Percentiles rank a stretch among this genome's conserved stretches.
Evolutionary conservation across 2,888 invertebrate genomes (phyloP).

Genomic region (Neocrepidodera transversa): DNA sequence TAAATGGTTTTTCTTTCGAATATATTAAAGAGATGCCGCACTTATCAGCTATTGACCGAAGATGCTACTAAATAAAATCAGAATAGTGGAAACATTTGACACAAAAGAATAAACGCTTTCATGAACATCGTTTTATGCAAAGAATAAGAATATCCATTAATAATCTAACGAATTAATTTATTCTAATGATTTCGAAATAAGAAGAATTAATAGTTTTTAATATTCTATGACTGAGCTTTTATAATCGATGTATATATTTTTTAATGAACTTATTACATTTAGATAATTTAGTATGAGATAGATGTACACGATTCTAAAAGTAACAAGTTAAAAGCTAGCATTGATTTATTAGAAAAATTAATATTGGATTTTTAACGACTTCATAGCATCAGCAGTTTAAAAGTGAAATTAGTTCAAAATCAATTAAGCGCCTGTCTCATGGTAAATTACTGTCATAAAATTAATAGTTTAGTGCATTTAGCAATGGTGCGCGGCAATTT

Average conservation of each 20-base stretch:
- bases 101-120: no score
- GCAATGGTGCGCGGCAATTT: constrained; percentile 1
- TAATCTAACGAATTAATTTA: no score
- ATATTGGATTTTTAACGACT: background rate
- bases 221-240: no score
- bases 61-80: background rate
- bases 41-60: background rate
- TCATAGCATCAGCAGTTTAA: background rate
- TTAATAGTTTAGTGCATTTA: constrained; percentile 3
- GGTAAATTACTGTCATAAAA: constrained; percentile 6
- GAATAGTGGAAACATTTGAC: constrained; percentile 1
- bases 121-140: no score
- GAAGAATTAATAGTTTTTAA: no score
- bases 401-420: constrained; percentile 11
- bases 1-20: constrained; percentile 14
- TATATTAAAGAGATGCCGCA: constrained; percentile 1
- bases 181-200: no score
- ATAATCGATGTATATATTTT: no score
- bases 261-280: no score
- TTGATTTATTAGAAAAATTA: constrained; percentile 10
- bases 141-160: no score
- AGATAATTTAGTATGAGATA: no score
- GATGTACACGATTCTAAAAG: constrained; percentile 9
- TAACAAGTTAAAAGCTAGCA: constrained; percentile 1
- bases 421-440: constrained; percentile 2